Evolutionary conservation across 2,797 vertebrate species (phyloP).

Genomic region (Peromyscus attwateri): DNA sequence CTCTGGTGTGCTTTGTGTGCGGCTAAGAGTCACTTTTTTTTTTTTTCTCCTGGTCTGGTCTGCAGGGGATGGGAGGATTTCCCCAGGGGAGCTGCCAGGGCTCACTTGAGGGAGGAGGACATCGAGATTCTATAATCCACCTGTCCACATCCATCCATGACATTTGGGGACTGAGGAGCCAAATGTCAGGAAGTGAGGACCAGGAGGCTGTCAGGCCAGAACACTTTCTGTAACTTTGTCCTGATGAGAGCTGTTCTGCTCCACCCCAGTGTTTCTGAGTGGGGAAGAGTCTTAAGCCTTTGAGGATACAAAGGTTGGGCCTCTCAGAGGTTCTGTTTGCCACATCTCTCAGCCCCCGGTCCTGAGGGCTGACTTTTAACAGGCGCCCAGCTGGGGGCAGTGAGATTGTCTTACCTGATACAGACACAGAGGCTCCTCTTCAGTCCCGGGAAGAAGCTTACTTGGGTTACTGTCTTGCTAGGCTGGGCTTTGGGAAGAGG

Average conservation of each 20-base stretch:
- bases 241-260: neutral
- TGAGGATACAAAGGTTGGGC: neutral
- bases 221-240: too few relatives aligned
- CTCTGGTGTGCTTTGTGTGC: neutral
- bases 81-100: neutral
- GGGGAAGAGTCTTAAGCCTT: neutral
- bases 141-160: too few relatives aligned
- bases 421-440: neutral
- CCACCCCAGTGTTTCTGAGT: neutral
- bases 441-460: neutral
- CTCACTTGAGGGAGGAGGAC: neutral
- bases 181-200: neutral
- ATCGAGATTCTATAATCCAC: neutral
- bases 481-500: neutral
- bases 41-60: neutral
- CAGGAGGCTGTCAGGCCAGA: neutral
- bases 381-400: neutral
- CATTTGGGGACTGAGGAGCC: neutral
- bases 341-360: neutral
- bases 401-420: neutral
- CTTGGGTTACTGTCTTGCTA: neutral
- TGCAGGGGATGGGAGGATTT: neutral
- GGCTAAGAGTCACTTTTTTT: neutral
- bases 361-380: neutral
- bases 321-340: neutral